Base-by-base conservation (phyloP, 1,140 invertebrate species). In the Oncopodura yosiiana region DNA sequence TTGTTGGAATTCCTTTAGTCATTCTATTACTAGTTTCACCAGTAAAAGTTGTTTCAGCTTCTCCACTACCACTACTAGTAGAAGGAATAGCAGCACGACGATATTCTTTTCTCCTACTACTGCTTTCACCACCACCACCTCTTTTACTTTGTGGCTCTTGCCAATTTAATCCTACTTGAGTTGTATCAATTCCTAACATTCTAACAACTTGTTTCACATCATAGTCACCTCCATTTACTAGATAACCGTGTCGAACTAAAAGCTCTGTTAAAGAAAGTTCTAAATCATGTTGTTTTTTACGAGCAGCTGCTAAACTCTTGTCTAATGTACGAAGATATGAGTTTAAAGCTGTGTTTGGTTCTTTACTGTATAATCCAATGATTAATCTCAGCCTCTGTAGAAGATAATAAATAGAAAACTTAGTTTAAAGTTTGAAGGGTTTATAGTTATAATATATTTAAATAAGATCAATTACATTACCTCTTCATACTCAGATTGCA, bases 131-230 rank as follows among this genome's bases (percentile, higher is more conserved):
- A 2, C 30, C 46, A 3, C 30, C 56, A 14, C 39, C 49, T 30
- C 34, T 27, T 9, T 34, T 8, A 8, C 30, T 34, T 34, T 34
- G n/a, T n/a, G 8, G n/a, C 30, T 9, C 14, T 34, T 34, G 30
- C 56, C 49, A 52, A 30, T 50, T 43, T 2, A 49, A 18, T 14
- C 49, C 45, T 38, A 49, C 21, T 53, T 58, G 43, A 3, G 27
- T 42, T 6, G 56, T 45, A 8, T 61, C 53, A 21, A 62, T 59
- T 18, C 56, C 56, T 16, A 62, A 34, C 53, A 44, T 59, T 24
- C 41, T 56, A 8, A 54, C 61, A 19, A 62, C 43, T 49, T 59
- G 61, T 32, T 59, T 56, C 12, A 62, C 61, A 24, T 62, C 61
- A 23, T 53, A 53, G 43, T 62, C 61, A 49, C 5, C 45, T 36